A percentile compares a stretch with the other conserved stretches of the same genome.
phyloP scores from a whole-genome alignment of 2,113 vertebrate genomes.

The Halichoeres trimaculatus region DNA sequence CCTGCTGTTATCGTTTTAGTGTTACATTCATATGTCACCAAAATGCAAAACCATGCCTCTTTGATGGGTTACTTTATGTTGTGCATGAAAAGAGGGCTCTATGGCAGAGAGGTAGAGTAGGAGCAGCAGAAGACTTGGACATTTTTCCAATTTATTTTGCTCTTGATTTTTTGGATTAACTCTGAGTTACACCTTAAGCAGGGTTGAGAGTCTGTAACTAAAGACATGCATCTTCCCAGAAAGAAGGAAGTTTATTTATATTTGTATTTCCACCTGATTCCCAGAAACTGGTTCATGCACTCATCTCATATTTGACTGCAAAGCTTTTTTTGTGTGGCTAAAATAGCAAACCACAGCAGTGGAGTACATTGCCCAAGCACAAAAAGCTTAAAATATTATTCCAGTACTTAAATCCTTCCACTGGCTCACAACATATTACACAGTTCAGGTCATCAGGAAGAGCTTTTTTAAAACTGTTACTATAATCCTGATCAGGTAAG shows the following conservation, averaged over 20 bases:
- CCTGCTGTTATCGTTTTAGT: too few relatives aligned
- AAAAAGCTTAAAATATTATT: slow-evolving; percentile 10
- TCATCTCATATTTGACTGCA: slow-evolving; percentile 11
- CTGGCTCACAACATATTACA: neutral
- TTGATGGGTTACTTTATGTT: too few relatives aligned
- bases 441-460: neutral
- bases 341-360: neutral
- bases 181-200: too few relatives aligned
- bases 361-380: neutral
- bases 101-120: too few relatives aligned
- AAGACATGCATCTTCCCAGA: neutral
- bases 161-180: too few relatives aligned
- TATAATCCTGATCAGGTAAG: neutral
- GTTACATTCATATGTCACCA: too few relatives aligned
- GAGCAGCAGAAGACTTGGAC: too few relatives aligned
- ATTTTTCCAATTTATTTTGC: too few relatives aligned
- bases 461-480: neutral
- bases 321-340: neutral
- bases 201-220: neutral
- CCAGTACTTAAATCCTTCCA: neutral
- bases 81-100: too few relatives aligned
- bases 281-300: slow-evolving; percentile 13
- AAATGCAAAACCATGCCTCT: too few relatives aligned
- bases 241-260: slow-evolving; percentile 16
- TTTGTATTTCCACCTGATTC: neutral